Conservation (phyloP, 2,888 invertebrate species). For the Drosophila buzzatii region DNA sequence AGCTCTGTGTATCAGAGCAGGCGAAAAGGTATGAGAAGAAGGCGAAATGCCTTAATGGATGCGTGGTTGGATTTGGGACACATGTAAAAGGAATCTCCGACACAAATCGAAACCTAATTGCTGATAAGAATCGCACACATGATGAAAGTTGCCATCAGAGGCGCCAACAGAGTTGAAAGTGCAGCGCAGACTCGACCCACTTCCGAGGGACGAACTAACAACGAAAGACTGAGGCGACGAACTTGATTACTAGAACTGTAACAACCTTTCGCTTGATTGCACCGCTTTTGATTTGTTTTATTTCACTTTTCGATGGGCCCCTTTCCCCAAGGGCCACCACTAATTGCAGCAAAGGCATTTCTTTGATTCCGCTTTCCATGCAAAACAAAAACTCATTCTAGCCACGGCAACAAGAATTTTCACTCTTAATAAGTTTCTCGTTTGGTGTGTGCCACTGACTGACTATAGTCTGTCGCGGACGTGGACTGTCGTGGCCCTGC, state of each 20-base stretch:
- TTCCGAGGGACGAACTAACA: conserved; percentile 26
- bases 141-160: conserved; percentile 43
- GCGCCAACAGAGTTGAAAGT: conserved; percentile 52
- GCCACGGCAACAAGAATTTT: conserved; percentile 60
- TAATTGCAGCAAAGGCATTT: conserved; percentile 61
- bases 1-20: conserved; percentile 25
- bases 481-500: conserved; percentile 18
- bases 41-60: conserved; percentile 35
- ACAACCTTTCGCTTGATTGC: conserved; percentile 56
- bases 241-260: conserved; percentile 50
- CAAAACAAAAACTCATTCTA: conserved; percentile 64
- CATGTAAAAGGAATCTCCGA: conserved; percentile 37
- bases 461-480: conserved; percentile 49
- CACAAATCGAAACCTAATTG: conserved; percentile 52
- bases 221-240: conserved; percentile 44
- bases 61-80: conserved; percentile 18
- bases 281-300: conserved; percentile 58
- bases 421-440: conserved; percentile 78
- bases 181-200: conserved; percentile 52
- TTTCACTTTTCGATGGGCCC: conserved; percentile 63
- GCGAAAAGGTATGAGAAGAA: conserved; percentile 13
- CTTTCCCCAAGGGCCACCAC: conserved; percentile 35
- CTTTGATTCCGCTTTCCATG: conserved; percentile 62
- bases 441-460: conserved; percentile 75
- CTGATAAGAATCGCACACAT: conserved; percentile 63